A percentile compares a stretch with the other conserved stretches of the same genome.
phyloP scores from a whole-genome alignment of 2,797 vertebrate species.

The Coracias cyanogaster region DNA sequence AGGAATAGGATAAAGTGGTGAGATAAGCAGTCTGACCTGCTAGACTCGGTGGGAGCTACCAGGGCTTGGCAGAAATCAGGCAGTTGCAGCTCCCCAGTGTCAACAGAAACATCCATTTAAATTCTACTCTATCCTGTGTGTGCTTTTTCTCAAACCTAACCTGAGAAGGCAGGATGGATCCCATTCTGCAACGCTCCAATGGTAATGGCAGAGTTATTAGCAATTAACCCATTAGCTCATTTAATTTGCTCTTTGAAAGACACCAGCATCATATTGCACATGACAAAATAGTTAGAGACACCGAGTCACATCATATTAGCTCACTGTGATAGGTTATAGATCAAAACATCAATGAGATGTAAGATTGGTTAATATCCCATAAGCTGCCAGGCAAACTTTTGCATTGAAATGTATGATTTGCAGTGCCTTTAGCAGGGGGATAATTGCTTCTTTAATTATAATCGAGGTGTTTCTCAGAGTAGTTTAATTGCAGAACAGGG shows the following conservation, averaged over 20 bases:
- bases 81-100: not conserved
- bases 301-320: conserved; percentile 43
- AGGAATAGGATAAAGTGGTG: not conserved
- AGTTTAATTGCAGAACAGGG: conserved; percentile 71
- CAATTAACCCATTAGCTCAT: conserved; percentile 70
- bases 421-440: conserved; percentile 60
- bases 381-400: conserved; percentile 65
- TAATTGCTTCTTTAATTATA: conserved; percentile 78
- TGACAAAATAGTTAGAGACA: conserved; percentile 47
- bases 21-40: not conserved
- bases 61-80: not conserved
- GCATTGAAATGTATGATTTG: conserved; percentile 71
- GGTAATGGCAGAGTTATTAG: not conserved
- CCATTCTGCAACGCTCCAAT: not conserved
- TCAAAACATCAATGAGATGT: conserved; percentile 61
- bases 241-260: conserved; percentile 63
- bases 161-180: not conserved
- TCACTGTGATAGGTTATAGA: conserved; percentile 53
- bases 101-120: not conserved
- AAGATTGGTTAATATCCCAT: conserved; percentile 61
- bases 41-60: not conserved
- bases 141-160: not conserved
- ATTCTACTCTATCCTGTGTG: not conserved
- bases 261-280: not conserved
- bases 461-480: conserved; percentile 65